phyloP scores from a whole-genome alignment of 2,797 vertebrate species.

The Capromys pilorides region DNA sequence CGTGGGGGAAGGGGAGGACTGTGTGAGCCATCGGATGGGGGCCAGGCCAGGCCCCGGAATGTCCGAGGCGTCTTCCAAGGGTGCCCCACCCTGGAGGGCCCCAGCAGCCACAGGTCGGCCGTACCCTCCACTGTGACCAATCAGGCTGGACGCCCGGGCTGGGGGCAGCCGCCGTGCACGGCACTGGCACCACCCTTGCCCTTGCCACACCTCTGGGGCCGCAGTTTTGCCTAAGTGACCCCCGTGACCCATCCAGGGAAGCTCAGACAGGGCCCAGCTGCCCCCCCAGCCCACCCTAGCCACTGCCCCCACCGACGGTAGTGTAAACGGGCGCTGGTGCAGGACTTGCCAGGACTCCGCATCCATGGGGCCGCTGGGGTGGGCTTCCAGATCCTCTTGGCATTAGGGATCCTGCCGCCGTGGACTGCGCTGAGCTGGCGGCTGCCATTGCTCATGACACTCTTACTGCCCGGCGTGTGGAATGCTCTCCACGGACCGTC shows the following conservation, averaged over 20 bases:
- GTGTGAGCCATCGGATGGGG: not conserved
- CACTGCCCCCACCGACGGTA: not conserved
- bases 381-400: not conserved
- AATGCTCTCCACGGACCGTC: not conserved
- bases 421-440: not conserved
- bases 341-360: not conserved
- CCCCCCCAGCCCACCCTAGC: not conserved
- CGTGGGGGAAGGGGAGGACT: not conserved
- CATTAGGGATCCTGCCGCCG: not conserved
- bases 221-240: not conserved
- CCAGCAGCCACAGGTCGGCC: not conserved
- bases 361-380: not conserved
- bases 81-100: not conserved
- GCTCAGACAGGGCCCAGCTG: not conserved
- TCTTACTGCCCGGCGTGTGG: not conserved
- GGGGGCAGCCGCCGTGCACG: not conserved
- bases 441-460: not conserved
- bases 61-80: not conserved
- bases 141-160: not conserved
- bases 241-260: not conserved
- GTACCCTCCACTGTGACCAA: not conserved
- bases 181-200: not conserved
- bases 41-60: accelerated
- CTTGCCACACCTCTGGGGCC: not conserved
- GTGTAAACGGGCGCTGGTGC: not conserved